These are phyloP conservation scores for Drosophila lacertosa DNA, from an alignment of 1,140 invertebrate genomes.

Conservation along the genomic window DNA sequence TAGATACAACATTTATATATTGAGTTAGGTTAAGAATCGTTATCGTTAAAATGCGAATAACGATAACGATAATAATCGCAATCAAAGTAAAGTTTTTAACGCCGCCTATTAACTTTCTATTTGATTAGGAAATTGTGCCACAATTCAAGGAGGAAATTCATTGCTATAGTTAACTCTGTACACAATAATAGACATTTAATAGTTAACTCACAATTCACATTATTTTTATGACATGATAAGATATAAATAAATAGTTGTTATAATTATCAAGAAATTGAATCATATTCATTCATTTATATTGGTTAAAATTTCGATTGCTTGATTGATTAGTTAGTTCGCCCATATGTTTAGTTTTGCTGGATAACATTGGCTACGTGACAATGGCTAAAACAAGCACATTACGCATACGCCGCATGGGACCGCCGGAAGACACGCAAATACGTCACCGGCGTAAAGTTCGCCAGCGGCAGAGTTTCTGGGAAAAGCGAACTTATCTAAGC, in stretches of 20 bases:
- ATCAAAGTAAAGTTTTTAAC: no score
- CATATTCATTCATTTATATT: not conserved
- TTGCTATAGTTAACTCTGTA: no score
- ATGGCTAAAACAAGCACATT: constrained; percentile 17
- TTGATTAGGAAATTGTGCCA: no score
- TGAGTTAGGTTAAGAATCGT: not conserved
- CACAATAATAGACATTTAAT: no score
- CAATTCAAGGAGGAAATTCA: no score
- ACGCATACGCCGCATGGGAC: constrained; percentile 34
- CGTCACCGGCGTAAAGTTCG: constrained; percentile 75
- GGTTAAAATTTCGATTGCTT: not conserved
- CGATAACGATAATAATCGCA: not conserved
- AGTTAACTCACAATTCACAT: no score
- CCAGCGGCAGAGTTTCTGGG: constrained; percentile 40
- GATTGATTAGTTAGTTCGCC: no score
- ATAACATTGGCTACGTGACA: not conserved
- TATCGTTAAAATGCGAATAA: not conserved
- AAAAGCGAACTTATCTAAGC: constrained; percentile 55
- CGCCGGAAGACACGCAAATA: constrained; percentile 29
- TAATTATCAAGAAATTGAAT: not conserved
- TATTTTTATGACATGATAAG: no score
- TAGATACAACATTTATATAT: not conserved
- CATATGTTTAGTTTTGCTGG: not conserved
- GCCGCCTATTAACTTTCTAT: no score
- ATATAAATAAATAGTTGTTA: no score